Percentiles rank a stretch among this genome's conserved stretches.
These are phyloP conservation scores for Manduca sexta DNA, from an alignment of 1,140 invertebrate genomes.

Conservation along the genomic window DNA sequence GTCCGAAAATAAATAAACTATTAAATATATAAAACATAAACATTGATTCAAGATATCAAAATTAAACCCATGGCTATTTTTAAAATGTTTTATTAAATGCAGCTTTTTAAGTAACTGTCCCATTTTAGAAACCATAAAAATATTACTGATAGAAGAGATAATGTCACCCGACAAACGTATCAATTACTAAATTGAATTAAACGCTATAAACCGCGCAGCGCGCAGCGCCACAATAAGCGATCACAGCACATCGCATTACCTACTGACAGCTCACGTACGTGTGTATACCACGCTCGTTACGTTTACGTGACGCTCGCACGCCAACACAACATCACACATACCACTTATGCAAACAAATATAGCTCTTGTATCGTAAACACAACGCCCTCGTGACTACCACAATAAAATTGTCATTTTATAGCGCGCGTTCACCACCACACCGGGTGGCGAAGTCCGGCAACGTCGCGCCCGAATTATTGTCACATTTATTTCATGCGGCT, in stretches of 20 bases:
- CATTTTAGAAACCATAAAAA: not conserved
- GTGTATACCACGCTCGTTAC: constrained; percentile 62
- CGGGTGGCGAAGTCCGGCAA: constrained; percentile 65
- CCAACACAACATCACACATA: constrained; percentile 38
- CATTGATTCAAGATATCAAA: no score
- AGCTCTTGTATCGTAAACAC: constrained; percentile 29
- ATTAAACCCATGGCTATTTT: no score
- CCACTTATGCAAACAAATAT: constrained; percentile 33
- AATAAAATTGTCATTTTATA: constrained; percentile 40
- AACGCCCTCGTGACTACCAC: constrained; percentile 23
- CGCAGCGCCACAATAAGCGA: constrained; percentile 60
- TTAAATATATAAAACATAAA: no score
- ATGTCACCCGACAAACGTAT: constrained; percentile 61
- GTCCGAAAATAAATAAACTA: no score
- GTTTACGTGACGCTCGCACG: constrained; percentile 66
- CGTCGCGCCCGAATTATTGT: constrained; percentile 67
- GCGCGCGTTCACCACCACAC: constrained; percentile 50
- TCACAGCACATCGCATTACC: constrained; percentile 66
- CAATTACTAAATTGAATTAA: constrained; percentile 73
- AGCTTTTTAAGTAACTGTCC: no score
- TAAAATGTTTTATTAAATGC: no score
- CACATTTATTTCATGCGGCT: constrained; percentile 51
- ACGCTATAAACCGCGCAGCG: constrained; percentile 62
- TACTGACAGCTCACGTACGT: constrained; percentile 62
- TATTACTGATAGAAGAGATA: constrained; percentile 30